Conservation (phyloP, 1,140 invertebrate genomes). For the Homarus americanus region DNA sequence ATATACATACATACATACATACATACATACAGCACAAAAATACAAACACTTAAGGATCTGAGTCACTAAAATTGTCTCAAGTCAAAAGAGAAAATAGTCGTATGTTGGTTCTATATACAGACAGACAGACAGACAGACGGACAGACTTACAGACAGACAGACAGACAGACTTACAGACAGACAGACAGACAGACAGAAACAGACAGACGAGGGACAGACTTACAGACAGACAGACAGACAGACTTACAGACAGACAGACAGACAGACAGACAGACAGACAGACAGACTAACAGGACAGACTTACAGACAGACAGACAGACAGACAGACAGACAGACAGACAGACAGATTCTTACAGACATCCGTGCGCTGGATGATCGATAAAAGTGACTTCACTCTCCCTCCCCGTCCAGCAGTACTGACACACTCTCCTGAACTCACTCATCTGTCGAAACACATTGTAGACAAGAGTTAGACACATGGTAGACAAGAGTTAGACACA, state of each 20-base stretch:
- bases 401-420: conserved; percentile 93
- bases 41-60: neutral
- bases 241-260: neutral
- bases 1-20: neutral
- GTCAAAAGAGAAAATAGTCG: too few relatives aligned
- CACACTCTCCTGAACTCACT: conserved; percentile 93
- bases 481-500: too few relatives aligned
- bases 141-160: neutral
- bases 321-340: neutral
- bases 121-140: too few relatives aligned
- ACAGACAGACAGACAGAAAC: neutral
- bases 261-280: neutral
- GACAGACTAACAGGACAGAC: neutral
- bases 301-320: neutral
- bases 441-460: conserved; percentile 79
- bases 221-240: neutral
- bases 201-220: neutral
- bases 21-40: neutral
- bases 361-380: conserved; percentile 86
- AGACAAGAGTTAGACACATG: neutral
- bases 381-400: conserved; percentile 95
- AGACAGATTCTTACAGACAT: conserved; percentile 73
- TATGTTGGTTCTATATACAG: too few relatives aligned
- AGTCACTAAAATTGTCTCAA: too few relatives aligned
- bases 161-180: neutral